Percentiles rank a stretch among this genome's conserved stretches.
Evolutionary conservation across 2,113 vertebrate genomes (phyloP).

Genomic region (Carassius gibelio): DNA sequence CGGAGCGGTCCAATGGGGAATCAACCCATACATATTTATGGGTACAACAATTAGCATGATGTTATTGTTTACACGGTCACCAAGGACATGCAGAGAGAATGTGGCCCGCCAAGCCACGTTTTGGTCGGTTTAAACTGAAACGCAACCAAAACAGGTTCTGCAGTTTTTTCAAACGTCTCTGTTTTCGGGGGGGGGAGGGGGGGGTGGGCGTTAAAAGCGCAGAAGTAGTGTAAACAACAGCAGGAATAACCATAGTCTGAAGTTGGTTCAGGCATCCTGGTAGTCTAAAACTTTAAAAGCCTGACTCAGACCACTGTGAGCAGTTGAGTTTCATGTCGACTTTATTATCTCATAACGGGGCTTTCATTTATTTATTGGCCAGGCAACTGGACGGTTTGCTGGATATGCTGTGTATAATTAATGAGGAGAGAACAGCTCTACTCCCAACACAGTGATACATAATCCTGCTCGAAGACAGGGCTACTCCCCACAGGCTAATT

Average conservation of each 20-base stretch:
- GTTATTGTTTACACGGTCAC: too few relatives aligned
- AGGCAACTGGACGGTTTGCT: slow-evolving; percentile 25
- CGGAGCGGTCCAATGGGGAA: too few relatives aligned
- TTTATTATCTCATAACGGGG: slow-evolving; percentile 54
- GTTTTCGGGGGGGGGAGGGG: too few relatives aligned
- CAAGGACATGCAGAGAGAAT: too few relatives aligned
- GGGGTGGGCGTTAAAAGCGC: too few relatives aligned
- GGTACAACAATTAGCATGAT: too few relatives aligned
- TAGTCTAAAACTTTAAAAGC: slow-evolving; percentile 14
- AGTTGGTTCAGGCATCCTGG: background rate
- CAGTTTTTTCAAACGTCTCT: too few relatives aligned
- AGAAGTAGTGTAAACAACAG: too few relatives aligned
- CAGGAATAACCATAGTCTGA: background rate
- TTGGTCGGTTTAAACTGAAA: too few relatives aligned
- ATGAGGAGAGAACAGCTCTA: slow-evolving; percentile 51
- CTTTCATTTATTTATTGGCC: slow-evolving; percentile 57
- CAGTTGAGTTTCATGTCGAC: background rate
- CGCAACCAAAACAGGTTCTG: too few relatives aligned
- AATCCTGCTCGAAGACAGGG: slow-evolving; percentile 42
- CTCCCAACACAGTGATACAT: slow-evolving; percentile 53
- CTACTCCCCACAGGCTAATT: slow-evolving; percentile 52
- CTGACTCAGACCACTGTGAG: slow-evolving; percentile 28
- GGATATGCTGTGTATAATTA: slow-evolving; percentile 57
- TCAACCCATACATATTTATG: too few relatives aligned
- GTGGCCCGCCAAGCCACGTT: too few relatives aligned